A percentile compares a stretch with the other conserved stretches of the same genome.
These are phyloP conservation scores for Procapra przewalskii DNA, from an alignment of 2,113 vertebrate species.

Conservation along the genomic window DNA sequence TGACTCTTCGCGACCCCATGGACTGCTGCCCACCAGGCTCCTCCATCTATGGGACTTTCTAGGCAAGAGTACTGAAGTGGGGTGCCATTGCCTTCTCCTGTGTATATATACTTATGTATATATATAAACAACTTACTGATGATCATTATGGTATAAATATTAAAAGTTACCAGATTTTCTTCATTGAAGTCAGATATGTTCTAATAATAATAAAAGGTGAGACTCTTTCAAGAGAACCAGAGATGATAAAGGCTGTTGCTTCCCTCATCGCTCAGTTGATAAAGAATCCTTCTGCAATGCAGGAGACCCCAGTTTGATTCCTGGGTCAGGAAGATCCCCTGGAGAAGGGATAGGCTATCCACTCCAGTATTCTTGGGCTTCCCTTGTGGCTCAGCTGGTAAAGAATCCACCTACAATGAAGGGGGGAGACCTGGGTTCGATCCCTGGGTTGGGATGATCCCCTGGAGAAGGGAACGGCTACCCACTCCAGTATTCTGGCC, in stretches of 20 bases:
- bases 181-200: neutral
- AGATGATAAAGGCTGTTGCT: neutral
- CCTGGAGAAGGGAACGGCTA: neutral
- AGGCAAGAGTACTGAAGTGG: no score
- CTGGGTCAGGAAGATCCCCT: neutral
- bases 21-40: no score
- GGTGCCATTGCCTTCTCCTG: no score
- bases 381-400: neutral
- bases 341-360: neutral
- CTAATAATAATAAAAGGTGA: constrained; percentile 14
- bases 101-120: neutral
- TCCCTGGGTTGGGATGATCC: neutral
- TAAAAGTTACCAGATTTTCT: neutral
- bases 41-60: no score
- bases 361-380: neutral
- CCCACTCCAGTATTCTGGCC: neutral
- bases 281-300: neutral
- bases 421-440: neutral
- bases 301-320: neutral
- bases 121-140: neutral
- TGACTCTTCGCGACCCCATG: no score
- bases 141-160: neutral
- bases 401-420: neutral
- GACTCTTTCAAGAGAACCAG: neutral
- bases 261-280: neutral